phyloP scores from a whole-genome alignment of 1,140 invertebrate genomes.

The Drosophila ficusphila region DNA sequence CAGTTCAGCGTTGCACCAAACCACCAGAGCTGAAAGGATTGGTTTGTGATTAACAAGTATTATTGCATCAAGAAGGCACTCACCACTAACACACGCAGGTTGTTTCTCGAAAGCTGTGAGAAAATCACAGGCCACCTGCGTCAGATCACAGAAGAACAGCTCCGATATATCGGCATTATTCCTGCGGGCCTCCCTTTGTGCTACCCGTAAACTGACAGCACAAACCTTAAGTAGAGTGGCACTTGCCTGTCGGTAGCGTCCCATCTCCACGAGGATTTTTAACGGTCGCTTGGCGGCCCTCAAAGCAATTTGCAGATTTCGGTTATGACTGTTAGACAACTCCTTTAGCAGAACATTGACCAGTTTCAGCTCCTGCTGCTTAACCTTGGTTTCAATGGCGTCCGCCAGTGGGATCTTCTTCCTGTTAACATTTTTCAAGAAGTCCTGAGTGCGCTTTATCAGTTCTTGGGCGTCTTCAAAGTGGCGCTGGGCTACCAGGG shows the following conservation, averaged over 20 bases:
- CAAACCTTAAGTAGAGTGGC: slow-evolving; percentile 75
- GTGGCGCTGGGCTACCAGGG: slow-evolving; percentile 97
- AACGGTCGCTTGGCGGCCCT: slow-evolving; percentile 94
- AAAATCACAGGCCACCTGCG: slow-evolving; percentile 82
- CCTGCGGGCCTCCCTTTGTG: slow-evolving; percentile 77
- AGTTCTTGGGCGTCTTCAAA: slow-evolving; percentile 97
- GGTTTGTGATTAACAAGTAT: neutral
- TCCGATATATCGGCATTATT: slow-evolving; percentile 83
- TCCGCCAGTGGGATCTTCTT: slow-evolving; percentile 46
- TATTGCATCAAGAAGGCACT: neutral
- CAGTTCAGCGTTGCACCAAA: slow-evolving; percentile 96
- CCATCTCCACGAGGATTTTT: slow-evolving; percentile 89
- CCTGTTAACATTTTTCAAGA: slow-evolving; percentile 77
- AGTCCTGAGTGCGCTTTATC: slow-evolving; percentile 90
- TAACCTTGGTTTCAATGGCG: slow-evolving; percentile 86
- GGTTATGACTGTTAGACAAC: slow-evolving; percentile 93
- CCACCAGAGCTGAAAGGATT: slow-evolving; percentile 89
- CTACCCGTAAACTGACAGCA: slow-evolving; percentile 68
- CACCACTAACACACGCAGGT: slow-evolving; percentile 79
- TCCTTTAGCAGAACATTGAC: slow-evolving; percentile 95
- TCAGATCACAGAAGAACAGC: slow-evolving; percentile 81
- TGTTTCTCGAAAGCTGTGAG: slow-evolving; percentile 77
- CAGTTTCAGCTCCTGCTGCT: slow-evolving; percentile 90
- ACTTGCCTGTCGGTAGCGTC: slow-evolving; percentile 66
- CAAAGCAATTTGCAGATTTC: slow-evolving; percentile 96